A percentile compares a stretch with the other conserved stretches of the same genome.
Conservation (phyloP, 2,888 invertebrate genomes). For the Caenorhabditis panamensis region DNA sequence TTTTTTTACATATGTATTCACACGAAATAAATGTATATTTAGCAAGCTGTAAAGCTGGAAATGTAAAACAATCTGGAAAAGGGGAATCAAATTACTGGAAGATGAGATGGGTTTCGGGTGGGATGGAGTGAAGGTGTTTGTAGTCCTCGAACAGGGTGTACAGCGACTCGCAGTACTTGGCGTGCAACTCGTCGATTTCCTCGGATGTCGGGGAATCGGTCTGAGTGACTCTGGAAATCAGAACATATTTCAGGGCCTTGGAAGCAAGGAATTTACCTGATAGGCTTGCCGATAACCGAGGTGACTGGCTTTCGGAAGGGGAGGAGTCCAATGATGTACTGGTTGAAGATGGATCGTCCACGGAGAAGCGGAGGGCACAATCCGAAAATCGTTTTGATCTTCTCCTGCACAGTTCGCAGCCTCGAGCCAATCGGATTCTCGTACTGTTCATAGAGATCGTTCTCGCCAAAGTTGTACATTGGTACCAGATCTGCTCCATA, state of each 20-base stretch:
- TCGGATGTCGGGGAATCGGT: slow-evolving; percentile 85
- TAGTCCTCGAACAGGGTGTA: slow-evolving; percentile 88
- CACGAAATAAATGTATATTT: slow-evolving; percentile 31
- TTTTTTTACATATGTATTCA: slow-evolving; percentile 20
- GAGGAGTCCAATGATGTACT: slow-evolving; percentile 91
- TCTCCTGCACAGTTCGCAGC: slow-evolving; percentile 67
- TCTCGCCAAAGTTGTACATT: slow-evolving; percentile 82
- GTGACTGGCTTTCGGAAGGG: slow-evolving; percentile 87
- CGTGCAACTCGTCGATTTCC: slow-evolving; percentile 88
- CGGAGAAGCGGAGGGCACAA: slow-evolving; percentile 82
- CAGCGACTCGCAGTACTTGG: slow-evolving; percentile 87
- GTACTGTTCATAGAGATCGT: slow-evolving; percentile 81
- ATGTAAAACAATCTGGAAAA: slow-evolving; percentile 46
- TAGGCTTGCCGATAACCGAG: slow-evolving; percentile 84
- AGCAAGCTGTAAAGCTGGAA: slow-evolving; percentile 14
- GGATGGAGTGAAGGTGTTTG: slow-evolving; percentile 83
- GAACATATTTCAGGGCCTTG: background rate
- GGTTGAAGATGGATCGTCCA: slow-evolving; percentile 88
- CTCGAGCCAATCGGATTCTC: slow-evolving; percentile 71
- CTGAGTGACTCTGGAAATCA: slow-evolving; percentile 86
- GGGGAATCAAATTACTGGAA: slow-evolving; percentile 51
- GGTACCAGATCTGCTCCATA: slow-evolving; percentile 82
- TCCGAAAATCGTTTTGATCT: slow-evolving; percentile 78
- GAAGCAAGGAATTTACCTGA: slow-evolving; percentile 44
- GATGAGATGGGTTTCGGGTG: slow-evolving; percentile 64